Conservation (phyloP, 2,888 invertebrate species). For the Nomada hirtipes region DNA sequence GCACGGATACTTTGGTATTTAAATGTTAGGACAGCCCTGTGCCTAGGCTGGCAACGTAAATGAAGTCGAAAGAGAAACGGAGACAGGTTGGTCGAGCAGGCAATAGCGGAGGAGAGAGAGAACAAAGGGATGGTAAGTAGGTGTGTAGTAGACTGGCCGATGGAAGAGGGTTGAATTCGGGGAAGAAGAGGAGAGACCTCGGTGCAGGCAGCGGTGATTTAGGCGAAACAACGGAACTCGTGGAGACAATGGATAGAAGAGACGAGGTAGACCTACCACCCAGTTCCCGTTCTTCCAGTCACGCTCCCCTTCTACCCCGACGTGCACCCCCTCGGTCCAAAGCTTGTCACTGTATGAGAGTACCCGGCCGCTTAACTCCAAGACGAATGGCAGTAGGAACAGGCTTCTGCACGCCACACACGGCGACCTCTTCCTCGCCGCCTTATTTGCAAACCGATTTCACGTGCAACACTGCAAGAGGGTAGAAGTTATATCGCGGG, state of each 20-base stretch:
- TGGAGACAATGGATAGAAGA: conserved; percentile 70
- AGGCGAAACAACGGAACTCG: conserved; percentile 72
- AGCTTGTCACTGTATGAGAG: conserved; percentile 55
- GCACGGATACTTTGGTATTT: conserved; percentile 80
- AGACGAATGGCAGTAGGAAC: conserved; percentile 67
- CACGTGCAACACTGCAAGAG: conserved; percentile 58
- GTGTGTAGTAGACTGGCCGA: conserved; percentile 46
- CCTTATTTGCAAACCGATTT: conserved; percentile 74
- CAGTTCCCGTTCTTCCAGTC: conserved; percentile 4
- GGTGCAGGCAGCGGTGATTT: conserved; percentile 71
- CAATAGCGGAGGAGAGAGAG: conserved; percentile 26
- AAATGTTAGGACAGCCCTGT: conserved; percentile 75
- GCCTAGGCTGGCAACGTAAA: conserved; percentile 66
- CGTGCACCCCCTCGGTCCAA: conserved; percentile 17
- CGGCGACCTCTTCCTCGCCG: conserved; percentile 58
- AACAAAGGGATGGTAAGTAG: conserved; percentile 43
- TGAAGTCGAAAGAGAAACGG: conserved; percentile 71
- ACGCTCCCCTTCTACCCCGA: not conserved
- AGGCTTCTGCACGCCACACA: conserved; percentile 65
- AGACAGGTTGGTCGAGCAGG: conserved; percentile 15
- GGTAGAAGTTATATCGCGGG: conserved; percentile 56
- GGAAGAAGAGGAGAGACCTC: conserved; percentile 60
- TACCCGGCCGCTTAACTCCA: conserved; percentile 69
- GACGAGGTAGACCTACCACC: conserved; percentile 49
- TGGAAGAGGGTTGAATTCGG: conserved; percentile 63